Evolutionary conservation across 23 tunicate genomes (phyloP), one percentile per base, ranked within the genome.

Genomic region (Styela clava): DNA sequence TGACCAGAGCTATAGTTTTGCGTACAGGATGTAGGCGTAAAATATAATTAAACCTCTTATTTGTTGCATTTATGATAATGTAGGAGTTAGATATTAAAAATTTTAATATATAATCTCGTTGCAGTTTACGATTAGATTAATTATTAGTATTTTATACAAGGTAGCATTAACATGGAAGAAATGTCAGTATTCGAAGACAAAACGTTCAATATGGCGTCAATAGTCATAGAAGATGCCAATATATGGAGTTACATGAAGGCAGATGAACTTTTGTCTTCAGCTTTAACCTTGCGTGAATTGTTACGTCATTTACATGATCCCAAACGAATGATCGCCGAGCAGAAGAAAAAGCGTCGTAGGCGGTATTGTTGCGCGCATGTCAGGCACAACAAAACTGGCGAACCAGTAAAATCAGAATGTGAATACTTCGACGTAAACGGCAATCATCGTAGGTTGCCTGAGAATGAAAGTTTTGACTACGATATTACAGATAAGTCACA

Each of bases 251-350:
- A 25, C 22, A 67, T 67, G 71, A 29, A 22, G 31, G 71, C 31
- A 29, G 71, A 67, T 18, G 71, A 67, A 67, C 30, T 67, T 16
- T 22, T 67, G 31, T 25, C 71, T 25, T 67, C 71, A 16, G 24
- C 71, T 16, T 1, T 67, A 24, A 18, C 71, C 19, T 67, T 67
- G 31, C 71, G 71, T 1, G 71, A 67, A 25, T 1, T 67, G 1
- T 29, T 67, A 67, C 71, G 71, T 25, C 31, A 29, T n/a, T 1
- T 67, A 24, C 71, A 67, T 24, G 71, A 67, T 67, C 71, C 71
- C 1, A 67, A 67, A 1, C 22, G 71, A 0, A 24, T 24, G 71
- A 67, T 67, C 31, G 71, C 71, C 22, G 31, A 27, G 31, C 1
- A 27, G 30, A 18, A 19, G 71, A 67, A 67, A 22, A 29, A 29